Conservation (phyloP, 2,113 vertebrate species). For the Dunckerocampus dactyliophorus region DNA sequence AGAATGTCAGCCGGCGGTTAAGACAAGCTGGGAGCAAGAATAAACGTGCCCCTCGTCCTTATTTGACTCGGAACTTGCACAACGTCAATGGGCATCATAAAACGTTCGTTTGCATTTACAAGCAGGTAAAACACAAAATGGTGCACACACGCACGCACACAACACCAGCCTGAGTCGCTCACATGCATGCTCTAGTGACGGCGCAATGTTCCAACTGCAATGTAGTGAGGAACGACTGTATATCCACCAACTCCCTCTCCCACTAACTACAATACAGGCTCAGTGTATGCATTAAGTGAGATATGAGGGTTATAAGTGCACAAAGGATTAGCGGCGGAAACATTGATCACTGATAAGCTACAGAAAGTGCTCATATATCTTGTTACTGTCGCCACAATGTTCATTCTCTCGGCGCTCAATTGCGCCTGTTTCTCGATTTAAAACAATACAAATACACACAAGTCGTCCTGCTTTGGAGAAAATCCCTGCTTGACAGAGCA, state of each 20-base stretch:
- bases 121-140: no score
- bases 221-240: not conserved
- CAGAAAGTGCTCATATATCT: constrained; percentile 48
- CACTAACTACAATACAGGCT: no score
- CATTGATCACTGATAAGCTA: constrained; percentile 60
- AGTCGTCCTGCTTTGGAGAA: constrained; percentile 32
- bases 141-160: no score
- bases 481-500: constrained; percentile 68
- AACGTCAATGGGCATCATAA: no score
- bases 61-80: no score
- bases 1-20: no score
- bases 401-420: constrained; percentile 30
- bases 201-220: no score
- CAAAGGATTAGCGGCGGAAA: constrained; percentile 54
- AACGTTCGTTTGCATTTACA: no score
- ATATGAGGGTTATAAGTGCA: constrained; percentile 52
- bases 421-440: constrained; percentile 27
- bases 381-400: constrained; percentile 33
- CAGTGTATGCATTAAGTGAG: constrained; percentile 36
- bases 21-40: no score
- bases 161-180: no score
- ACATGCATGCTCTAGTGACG: no score
- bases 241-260: not conserved
- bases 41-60: no score
- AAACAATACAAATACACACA: constrained; percentile 46